A percentile compares a stretch with the other conserved stretches of the same genome.
These are phyloP conservation scores for Clarias macrocephalus DNA, from an alignment of 2,113 vertebrate species.

Conservation along the genomic window DNA sequence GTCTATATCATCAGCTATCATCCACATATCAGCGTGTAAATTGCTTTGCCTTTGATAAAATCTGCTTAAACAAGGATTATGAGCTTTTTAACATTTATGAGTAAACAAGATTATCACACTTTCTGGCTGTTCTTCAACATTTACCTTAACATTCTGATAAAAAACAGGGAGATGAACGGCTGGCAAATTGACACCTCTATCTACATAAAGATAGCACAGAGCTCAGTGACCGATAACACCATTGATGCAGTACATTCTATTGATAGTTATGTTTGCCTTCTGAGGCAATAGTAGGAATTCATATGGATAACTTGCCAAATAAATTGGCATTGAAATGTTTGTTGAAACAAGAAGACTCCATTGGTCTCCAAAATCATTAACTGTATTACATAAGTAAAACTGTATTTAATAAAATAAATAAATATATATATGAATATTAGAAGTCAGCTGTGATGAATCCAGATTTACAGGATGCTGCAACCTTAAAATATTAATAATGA, in stretches of 20 bases:
- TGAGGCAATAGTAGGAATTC: neutral
- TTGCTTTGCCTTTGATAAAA: constrained; percentile 52
- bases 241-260: neutral
- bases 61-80: constrained; percentile 44
- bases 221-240: neutral
- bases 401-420: no score
- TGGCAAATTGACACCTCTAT: constrained; percentile 42
- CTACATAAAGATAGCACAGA: constrained; percentile 14
- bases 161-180: constrained; percentile 20
- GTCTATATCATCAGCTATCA: constrained; percentile 13
- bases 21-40: constrained; percentile 27
- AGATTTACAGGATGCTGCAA: constrained; percentile 8
- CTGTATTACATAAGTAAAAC: no score
- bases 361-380: neutral
- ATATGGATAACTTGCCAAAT: neutral
- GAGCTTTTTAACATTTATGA: constrained; percentile 38
- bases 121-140: constrained; percentile 21
- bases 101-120: constrained; percentile 54
- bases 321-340: neutral
- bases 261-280: constrained; percentile 19
- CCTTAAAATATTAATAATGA: neutral
- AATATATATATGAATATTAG: neutral
- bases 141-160: constrained; percentile 39
- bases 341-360: neutral
- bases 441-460: constrained; percentile 25